Evolutionary conservation across 2,888 invertebrate genomes (phyloP), one percentile per base, ranked within the genome.

Genomic region (Aspidiotus destructor): DNA sequence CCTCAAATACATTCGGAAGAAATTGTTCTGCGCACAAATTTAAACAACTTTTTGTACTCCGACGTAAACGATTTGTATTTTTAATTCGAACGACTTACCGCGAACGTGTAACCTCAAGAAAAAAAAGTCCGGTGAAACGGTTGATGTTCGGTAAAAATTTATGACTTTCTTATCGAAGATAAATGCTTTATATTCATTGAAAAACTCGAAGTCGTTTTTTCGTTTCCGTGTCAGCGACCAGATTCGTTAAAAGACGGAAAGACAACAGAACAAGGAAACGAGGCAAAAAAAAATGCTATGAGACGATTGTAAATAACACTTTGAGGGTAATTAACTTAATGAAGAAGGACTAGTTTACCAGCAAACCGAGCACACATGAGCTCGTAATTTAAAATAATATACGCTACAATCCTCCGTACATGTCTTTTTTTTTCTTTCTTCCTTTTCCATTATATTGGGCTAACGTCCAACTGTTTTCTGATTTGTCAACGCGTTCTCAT

Each of bases 291-390:
- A 40, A 60, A 60, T 41, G 13, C 8, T 60, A n/a, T 28, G 17
- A 17, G 60, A 55, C 64, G 53, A 48, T 52, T 28, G 52, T 28
- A 60, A 17, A 60, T 60, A 63, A 64, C 54, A 42, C 41, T 64
- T 64, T 54, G 55, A 64, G 64, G 64, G 53, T 64, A 64, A 64
- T 64, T 64, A 64, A 64, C 55, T 64, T 64, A 64, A 64, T 64
- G 64, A 64, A 64, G 57, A 64, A 64, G 54, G 64, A 64, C 53
- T 42, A n/a, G 60, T 40, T 42, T 8, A 17, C 42, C 16, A 42
- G 54, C 28, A 28, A 28, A 28, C 28, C 28, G 28, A 28, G 28
- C 28, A 54, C 54, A 64, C 55, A 64, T 64, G 64, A 64, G 53
- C 28, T 41, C 64, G 64, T 64, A 64, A 64, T 54, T 64, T 64